Evolutionary conservation across 2,888 invertebrate genomes (phyloP), one percentile per base, ranked within the genome.

Genomic region (Aleiodes leptofemur): DNA sequence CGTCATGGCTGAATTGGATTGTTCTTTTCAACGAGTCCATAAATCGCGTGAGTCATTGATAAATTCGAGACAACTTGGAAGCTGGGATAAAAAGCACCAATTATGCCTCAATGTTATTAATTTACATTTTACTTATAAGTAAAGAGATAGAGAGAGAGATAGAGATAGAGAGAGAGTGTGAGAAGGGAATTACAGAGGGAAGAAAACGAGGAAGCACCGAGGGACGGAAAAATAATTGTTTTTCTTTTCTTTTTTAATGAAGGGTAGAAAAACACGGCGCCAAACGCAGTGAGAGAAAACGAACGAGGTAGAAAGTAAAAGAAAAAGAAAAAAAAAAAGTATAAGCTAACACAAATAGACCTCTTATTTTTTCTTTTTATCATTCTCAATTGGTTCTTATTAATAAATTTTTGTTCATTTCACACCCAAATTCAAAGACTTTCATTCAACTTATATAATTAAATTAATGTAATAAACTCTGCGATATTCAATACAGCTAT

Each of bases 401-500:
- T 61, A 43, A 43, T 48, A 64, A 9, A 7, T 11, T 43, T 43
- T 43, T 43, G 8, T 43, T 11, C 43, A 43, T 43, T 11, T 43
- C 48, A 23, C 61, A 38, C 5, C 43, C 43, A 64, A 43, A 64
- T 48, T 64, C 14, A 3, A 16, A 16, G 23, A 43, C 43, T 43
- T 64, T 29, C 64, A 64, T 43, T 43, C 31, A 38, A 53, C 11
- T 68, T 29, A 69, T 29, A 69, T 78, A 50, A 56, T 34, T 55
- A 74, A 50, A 59, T 81, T 83, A 77, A 78, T 82, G 82, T 83
- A 83, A 81, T 82, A 85, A 82, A 81, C 85, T 87, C 84, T 87
- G 85, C 83, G 85, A 86, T 82, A 85, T 84, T 86, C 83, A 86
- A 87, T 87, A 87, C 85, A 87, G 82, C 83, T 85, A 87, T 23